A percentile compares a stretch with the other conserved stretches of the same genome.
phyloP scores from a whole-genome alignment of 2,113 vertebrate species.

The Bufo gargarizans region DNA sequence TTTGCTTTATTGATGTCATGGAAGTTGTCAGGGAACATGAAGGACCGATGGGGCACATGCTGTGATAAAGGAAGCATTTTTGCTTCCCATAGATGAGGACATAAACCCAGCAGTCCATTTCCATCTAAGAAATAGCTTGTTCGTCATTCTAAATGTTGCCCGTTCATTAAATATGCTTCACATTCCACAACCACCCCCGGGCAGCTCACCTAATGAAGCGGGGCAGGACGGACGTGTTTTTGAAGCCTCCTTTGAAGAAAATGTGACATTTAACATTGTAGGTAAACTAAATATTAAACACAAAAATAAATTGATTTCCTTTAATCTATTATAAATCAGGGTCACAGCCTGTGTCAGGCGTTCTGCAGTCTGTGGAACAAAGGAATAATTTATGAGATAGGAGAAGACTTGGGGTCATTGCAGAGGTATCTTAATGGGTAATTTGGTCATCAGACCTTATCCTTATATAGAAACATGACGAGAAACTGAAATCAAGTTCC shows the following conservation, averaged over 20 bases:
- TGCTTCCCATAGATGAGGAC: neutral
- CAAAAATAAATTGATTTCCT: slow-evolving; percentile 52
- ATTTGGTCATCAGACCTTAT: slow-evolving; percentile 34
- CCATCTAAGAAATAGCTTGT: neutral
- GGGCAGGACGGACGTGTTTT: slow-evolving; percentile 16
- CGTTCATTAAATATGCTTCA: slow-evolving; percentile 22
- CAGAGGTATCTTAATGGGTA: slow-evolving; percentile 1
- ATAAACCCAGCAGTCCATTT: neutral
- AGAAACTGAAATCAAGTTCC: neutral
- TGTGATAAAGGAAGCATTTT: neutral
- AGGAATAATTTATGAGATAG: slow-evolving; percentile 25
- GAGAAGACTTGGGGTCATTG: slow-evolving; percentile 21
- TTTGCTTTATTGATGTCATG: neutral
- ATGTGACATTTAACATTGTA: slow-evolving; percentile 48
- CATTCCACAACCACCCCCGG: neutral
- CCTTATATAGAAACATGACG: neutral
- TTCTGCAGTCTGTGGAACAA: neutral
- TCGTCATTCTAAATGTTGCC: neutral
- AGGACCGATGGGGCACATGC: neutral
- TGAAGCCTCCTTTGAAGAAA: slow-evolving; percentile 49
- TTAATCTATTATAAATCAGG: slow-evolving; percentile 55
- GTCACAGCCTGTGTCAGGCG: slow-evolving; percentile 7
- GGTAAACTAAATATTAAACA: slow-evolving; percentile 54
- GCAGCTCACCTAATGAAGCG: slow-evolving; percentile 34
- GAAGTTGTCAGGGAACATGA: neutral